phyloP scores from a whole-genome alignment of 2,888 invertebrate species.

The Endotricha flammealis region DNA sequence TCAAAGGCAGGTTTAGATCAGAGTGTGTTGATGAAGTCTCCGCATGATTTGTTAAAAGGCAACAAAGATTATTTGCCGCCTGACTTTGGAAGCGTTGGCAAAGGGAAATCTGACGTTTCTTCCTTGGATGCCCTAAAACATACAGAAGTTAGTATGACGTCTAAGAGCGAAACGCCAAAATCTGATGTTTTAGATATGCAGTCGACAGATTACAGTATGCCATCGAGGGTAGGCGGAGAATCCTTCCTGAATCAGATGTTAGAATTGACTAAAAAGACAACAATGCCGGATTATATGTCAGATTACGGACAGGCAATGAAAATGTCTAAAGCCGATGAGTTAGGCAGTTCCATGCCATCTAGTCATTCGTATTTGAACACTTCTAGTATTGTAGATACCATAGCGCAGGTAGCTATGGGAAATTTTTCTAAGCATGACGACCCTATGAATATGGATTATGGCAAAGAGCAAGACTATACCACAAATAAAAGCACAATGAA shows the following conservation, averaged over 20 bases:
- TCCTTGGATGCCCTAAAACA: slow-evolving; percentile 59
- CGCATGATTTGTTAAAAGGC: slow-evolving; percentile 61
- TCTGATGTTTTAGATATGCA: slow-evolving; percentile 48
- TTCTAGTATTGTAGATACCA: slow-evolving; percentile 59
- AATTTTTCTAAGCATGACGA: slow-evolving; percentile 64
- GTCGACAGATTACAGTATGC: slow-evolving; percentile 68
- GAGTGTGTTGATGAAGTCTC: slow-evolving; percentile 62
- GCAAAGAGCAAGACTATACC: slow-evolving; percentile 60
- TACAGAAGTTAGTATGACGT: slow-evolving; percentile 57
- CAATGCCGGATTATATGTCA: slow-evolving; percentile 68
- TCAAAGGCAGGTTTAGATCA: slow-evolving; percentile 66
- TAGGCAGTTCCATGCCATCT: slow-evolving; percentile 64
- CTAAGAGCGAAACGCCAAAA: slow-evolving; percentile 72
- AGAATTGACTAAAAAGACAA: slow-evolving; percentile 73
- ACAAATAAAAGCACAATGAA: slow-evolving; percentile 40
- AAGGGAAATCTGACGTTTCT: slow-evolving; percentile 66
- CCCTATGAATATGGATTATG: slow-evolving; percentile 47
- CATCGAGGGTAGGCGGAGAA: slow-evolving; percentile 63
- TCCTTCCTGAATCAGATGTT: slow-evolving; percentile 75
- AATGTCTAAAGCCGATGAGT: slow-evolving; percentile 78
- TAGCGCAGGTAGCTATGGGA: slow-evolving; percentile 64
- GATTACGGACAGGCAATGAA: slow-evolving; percentile 78
- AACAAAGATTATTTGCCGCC: slow-evolving; percentile 73
- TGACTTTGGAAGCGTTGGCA: slow-evolving; percentile 74
- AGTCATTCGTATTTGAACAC: slow-evolving; percentile 62